Evolutionary conservation across 2,113 vertebrate genomes (phyloP).

Genomic region (Eretmochelys imbricata): DNA sequence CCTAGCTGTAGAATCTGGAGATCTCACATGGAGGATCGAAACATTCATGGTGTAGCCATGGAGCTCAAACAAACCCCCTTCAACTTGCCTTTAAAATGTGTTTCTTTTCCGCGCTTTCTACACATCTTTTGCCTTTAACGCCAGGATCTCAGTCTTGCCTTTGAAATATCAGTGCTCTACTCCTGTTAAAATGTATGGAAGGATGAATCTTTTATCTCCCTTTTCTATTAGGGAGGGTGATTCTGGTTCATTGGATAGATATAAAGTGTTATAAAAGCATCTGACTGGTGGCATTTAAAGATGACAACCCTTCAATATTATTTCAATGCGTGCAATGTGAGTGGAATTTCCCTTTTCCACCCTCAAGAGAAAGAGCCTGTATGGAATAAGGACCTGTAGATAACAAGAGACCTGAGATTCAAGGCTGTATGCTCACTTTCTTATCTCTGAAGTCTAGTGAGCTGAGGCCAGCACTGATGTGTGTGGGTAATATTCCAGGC

Average conservation of each 20-base stretch:
- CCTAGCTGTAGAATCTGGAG: conserved; percentile 35
- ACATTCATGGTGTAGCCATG: not conserved
- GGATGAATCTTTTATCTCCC: conserved; percentile 71
- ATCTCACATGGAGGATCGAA: conserved; percentile 27
- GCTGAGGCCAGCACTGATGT: conserved; percentile 16
- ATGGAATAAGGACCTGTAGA: conserved; percentile 60
- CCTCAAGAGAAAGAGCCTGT: conserved; percentile 38
- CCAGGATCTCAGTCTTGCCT: conserved; percentile 63
- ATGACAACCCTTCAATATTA: conserved; percentile 51
- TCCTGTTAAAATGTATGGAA: conserved; percentile 68
- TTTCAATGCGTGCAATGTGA: conserved; percentile 47
- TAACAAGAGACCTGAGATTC: conserved; percentile 56
- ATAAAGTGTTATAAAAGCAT: conserved; percentile 65
- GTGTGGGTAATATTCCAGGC: not conserved
- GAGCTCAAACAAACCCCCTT: conserved; percentile 54
- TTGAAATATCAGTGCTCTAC: conserved; percentile 71
- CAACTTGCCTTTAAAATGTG: conserved; percentile 52
- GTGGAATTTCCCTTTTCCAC: conserved; percentile 39
- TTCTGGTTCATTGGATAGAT: conserved; percentile 68
- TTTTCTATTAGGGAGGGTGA: conserved; percentile 67
- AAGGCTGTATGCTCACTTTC: not conserved
- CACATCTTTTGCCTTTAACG: conserved; percentile 59
- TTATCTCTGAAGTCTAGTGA: not conserved
- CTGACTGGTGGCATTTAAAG: conserved; percentile 59
- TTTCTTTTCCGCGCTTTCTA: conserved; percentile 61